Percentiles rank a stretch among this genome's conserved stretches.
Evolutionary conservation across 2,113 vertebrate species (phyloP).

Genomic region (Gallinago media): DNA sequence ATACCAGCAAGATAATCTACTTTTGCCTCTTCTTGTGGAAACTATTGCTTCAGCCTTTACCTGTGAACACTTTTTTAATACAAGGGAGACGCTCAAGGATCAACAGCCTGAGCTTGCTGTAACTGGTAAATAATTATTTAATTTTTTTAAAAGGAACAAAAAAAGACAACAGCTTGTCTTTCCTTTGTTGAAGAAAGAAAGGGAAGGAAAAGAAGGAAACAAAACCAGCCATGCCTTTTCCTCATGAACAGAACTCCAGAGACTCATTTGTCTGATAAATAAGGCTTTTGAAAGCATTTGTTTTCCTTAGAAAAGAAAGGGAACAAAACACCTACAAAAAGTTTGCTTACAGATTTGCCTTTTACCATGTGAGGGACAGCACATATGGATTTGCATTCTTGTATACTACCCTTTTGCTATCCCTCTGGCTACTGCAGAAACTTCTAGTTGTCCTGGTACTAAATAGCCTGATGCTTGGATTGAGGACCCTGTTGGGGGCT

Average conservation of each 20-base stretch:
- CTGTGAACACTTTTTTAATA: not conserved
- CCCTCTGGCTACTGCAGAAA: not conserved
- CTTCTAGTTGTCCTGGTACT: not conserved
- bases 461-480: not conserved
- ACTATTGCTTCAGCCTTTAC: not conserved
- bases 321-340: not conserved
- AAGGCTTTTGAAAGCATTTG: not conserved
- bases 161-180: not conserved
- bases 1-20: not conserved
- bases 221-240: constrained; percentile 8
- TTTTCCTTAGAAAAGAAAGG: not conserved
- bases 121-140: not conserved
- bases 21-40: not conserved
- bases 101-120: not conserved
- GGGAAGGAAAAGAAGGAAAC: not conserved
- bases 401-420: not conserved
- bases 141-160: not conserved
- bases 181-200: not conserved
- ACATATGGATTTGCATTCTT: not conserved
- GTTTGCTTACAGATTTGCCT: not conserved
- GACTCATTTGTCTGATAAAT: not conserved
- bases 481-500: not conserved
- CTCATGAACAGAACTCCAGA: not conserved
- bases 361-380: not conserved
- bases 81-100: not conserved